Evolutionary conservation across 2,797 vertebrate species (phyloP), one percentile per base, ranked within the genome.

Genomic region (Danio albolineatus): DNA sequence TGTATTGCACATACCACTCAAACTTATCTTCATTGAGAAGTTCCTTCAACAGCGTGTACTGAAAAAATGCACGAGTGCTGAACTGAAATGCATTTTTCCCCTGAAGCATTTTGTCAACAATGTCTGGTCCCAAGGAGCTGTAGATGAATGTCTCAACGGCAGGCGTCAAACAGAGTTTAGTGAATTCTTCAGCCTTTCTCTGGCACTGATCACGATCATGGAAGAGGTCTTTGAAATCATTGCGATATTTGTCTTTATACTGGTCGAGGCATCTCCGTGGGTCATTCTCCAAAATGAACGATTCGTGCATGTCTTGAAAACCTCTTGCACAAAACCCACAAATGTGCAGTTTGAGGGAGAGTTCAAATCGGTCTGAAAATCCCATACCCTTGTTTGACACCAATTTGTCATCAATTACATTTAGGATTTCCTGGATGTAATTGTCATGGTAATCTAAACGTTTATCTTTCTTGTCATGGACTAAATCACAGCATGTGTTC

Each of bases 161-260:
- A 78, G 87, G 88, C 8, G 1, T 75, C 69, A 92, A 62, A 9
- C 91, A 92, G 0, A 0, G 0, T 0, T 73, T 3, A 1, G 86
- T 86, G 59, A 93, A 92, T 67, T 91, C 88, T 39, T 87, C 12
- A 48, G 91, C 90, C 10, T 91, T 93, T n/a, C 87, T 92, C 28
- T 87, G 83, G 66, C 89, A 89, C 73, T 90, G 89, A 57, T 93
- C 87, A 67, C 78, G 78, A 60, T 89, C 0, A 10, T 84, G 0
- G n/a, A 87, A 92, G 9, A 91, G 54, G 10, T 91, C 91, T 65
- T 87, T 87, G 38, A 94, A 92, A 5, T 84, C 90, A 2, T 71
- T 17, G 4, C 0, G 0, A 19, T 90, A 93, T 7, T 49, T 88
- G 0, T 79, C 57, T 78, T 91, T 92, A 41, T 88, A 86, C 1